Percentiles rank a stretch among this genome's conserved stretches.
Evolutionary conservation across 2,113 vertebrate genomes (phyloP).

Genomic region (Todiramphus chloris): DNA sequence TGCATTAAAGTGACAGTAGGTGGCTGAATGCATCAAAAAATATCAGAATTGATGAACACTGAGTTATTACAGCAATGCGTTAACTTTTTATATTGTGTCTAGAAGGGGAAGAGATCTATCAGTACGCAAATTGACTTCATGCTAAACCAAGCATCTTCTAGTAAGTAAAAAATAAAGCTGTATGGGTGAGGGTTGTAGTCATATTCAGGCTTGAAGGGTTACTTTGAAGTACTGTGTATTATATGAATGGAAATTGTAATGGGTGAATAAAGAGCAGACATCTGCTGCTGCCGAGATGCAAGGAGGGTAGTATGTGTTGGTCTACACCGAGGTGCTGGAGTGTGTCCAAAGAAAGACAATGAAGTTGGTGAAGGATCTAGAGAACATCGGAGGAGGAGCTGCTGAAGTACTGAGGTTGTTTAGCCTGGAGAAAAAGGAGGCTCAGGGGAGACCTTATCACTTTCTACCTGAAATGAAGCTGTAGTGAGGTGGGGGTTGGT

Average conservation of each 20-base stretch:
- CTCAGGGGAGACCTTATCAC: background rate
- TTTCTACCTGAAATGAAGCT: background rate
- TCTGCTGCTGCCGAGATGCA: background rate
- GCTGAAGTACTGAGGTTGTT: background rate
- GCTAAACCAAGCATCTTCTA: background rate
- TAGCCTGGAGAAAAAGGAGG: background rate
- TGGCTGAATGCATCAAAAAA: conserved; percentile 26
- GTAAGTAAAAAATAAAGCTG: background rate
- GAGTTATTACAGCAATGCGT: background rate
- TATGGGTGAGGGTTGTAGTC: background rate
- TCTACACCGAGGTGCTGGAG: background rate
- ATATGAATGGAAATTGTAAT: background rate
- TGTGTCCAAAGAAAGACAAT: background rate
- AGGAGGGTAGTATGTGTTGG: background rate
- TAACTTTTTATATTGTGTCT: conserved; percentile 25
- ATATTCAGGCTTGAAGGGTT: conserved; percentile 1
- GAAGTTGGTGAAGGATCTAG: background rate
- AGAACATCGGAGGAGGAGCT: background rate
- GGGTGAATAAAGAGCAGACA: background rate
- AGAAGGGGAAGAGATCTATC: conserved; percentile 22
- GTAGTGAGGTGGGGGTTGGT: background rate
- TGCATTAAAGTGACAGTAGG: background rate
- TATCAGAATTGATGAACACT: background rate
- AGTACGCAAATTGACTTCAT: conserved; percentile 27
- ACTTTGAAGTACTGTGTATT: background rate